A percentile compares a stretch with the other conserved stretches of the same genome.
These are phyloP conservation scores for Arion vulgaris DNA, from an alignment of 1,140 invertebrate species.

Conservation along the genomic window DNA sequence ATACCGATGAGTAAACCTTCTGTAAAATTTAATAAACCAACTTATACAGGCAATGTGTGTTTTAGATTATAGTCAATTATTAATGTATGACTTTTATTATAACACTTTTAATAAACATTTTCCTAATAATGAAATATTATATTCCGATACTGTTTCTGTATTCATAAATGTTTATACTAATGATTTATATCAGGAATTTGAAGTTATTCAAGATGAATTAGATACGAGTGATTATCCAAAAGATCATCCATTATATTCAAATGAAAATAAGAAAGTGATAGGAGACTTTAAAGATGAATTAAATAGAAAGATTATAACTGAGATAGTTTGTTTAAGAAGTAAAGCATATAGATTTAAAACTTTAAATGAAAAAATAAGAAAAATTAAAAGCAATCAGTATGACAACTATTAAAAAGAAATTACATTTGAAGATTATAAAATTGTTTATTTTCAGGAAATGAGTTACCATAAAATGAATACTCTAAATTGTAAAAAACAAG, in stretches of 20 bases:
- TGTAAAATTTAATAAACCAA: slow-evolving; percentile 9
- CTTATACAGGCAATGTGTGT: neutral
- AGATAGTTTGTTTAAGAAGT: slow-evolving; percentile 13
- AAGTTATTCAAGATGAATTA: slow-evolving; percentile 23
- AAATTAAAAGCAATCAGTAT: slow-evolving; percentile 1
- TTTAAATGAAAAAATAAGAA: slow-evolving; percentile 11
- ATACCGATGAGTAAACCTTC: neutral
- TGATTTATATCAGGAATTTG: slow-evolving; percentile 29
- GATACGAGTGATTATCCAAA: slow-evolving; percentile 10
- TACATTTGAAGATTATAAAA: neutral
- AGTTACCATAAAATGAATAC: neutral
- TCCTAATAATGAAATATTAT: slow-evolving; percentile 37
- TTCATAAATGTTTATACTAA: slow-evolving; percentile 29
- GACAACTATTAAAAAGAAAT: neutral
- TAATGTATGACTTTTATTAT: no score
- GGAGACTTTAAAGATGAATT: slow-evolving; percentile 8
- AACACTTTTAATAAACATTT: slow-evolving; percentile 11
- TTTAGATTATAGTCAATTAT: no score
- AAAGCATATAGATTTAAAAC: slow-evolving; percentile 11
- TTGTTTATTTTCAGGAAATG: neutral
- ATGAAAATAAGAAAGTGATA: slow-evolving; percentile 8
- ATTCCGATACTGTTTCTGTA: neutral
- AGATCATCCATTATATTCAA: no score
- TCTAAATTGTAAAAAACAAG: neutral
- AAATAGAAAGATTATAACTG: slow-evolving; percentile 17